Evolutionary conservation across 2,888 invertebrate genomes (phyloP).

Genomic region (Erynnis tages): DNA sequence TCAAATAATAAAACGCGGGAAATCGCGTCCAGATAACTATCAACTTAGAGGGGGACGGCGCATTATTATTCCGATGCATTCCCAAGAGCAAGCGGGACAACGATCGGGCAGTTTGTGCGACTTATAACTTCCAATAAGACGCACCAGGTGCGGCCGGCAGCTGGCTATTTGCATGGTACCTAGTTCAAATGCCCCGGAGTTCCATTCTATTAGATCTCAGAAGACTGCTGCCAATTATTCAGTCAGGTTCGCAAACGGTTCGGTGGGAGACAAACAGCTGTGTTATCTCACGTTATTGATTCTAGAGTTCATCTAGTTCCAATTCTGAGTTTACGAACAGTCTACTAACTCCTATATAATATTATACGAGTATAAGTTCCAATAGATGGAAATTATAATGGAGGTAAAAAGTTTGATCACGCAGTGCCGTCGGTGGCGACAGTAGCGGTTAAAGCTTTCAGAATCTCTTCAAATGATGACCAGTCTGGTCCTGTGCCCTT

Average conservation of each 20-base stretch:
- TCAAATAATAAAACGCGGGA: not conserved
- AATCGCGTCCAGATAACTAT: slow-evolving; percentile 1
- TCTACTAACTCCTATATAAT: too few relatives aligned
- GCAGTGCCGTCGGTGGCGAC: too few relatives aligned
- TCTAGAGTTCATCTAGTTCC: not conserved
- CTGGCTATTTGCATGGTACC: slow-evolving; percentile 68
- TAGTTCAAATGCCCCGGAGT: slow-evolving; percentile 33
- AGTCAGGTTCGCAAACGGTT: slow-evolving; percentile 8
- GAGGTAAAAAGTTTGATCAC: too few relatives aligned
- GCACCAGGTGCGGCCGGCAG: slow-evolving; percentile 71
- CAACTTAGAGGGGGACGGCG: slow-evolving; percentile 26
- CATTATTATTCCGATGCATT: slow-evolving; percentile 38
- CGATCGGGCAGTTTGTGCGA: slow-evolving; percentile 66
- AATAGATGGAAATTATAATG: too few relatives aligned
- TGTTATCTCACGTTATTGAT: not conserved
- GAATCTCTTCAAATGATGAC: too few relatives aligned
- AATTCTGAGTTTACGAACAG: too few relatives aligned
- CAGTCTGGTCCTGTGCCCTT: too few relatives aligned
- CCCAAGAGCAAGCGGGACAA: slow-evolving; percentile 49
- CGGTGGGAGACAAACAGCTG: slow-evolving; percentile 16
- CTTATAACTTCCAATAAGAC: slow-evolving; percentile 79
- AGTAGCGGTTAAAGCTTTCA: too few relatives aligned
- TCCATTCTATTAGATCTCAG: slow-evolving; percentile 21
- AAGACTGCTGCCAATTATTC: slow-evolving; percentile 24
- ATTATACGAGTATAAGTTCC: too few relatives aligned